These are phyloP conservation scores for Aelia acuminata DNA, from an alignment of 2,888 invertebrate genomes.

Conservation along the genomic window DNA sequence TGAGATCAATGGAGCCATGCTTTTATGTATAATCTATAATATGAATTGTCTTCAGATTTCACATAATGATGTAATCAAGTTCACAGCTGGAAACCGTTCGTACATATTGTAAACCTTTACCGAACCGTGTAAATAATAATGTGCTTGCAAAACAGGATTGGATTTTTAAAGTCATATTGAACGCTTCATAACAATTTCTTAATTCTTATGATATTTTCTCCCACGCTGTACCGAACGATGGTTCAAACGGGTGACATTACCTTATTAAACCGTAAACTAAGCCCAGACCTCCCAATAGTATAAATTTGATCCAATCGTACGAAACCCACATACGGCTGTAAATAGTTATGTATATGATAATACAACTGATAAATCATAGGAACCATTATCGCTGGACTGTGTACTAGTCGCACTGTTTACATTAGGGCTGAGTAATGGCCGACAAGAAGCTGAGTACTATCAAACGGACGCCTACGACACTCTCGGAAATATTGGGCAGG, in stretches of 20 bases:
- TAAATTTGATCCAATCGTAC: constrained; percentile 33
- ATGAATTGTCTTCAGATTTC: too few relatives aligned
- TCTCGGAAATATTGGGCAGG: constrained; percentile 35
- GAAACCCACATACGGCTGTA: constrained; percentile 43
- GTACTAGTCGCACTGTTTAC: constrained; percentile 28
- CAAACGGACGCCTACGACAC: constrained; percentile 29
- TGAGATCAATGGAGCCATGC: too few relatives aligned
- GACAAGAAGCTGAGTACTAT: constrained; percentile 12
- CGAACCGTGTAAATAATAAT: too few relatives aligned
- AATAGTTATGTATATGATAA: constrained; percentile 46
- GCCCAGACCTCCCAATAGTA: background rate
- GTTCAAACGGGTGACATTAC: background rate
- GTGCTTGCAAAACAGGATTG: too few relatives aligned
- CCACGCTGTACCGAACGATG: background rate
- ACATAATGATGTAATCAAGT: too few relatives aligned
- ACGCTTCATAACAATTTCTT: background rate
- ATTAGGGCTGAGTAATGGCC: constrained; percentile 24
- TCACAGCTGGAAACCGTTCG: too few relatives aligned
- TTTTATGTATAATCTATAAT: too few relatives aligned
- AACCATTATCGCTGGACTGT: background rate
- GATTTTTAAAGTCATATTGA: background rate
- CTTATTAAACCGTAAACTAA: background rate
- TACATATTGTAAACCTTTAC: too few relatives aligned
- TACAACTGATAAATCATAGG: constrained; percentile 25
- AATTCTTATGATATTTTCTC: background rate